Base-by-base conservation (phyloP, 2,113 vertebrate species). In the Helogale parvula region DNA sequence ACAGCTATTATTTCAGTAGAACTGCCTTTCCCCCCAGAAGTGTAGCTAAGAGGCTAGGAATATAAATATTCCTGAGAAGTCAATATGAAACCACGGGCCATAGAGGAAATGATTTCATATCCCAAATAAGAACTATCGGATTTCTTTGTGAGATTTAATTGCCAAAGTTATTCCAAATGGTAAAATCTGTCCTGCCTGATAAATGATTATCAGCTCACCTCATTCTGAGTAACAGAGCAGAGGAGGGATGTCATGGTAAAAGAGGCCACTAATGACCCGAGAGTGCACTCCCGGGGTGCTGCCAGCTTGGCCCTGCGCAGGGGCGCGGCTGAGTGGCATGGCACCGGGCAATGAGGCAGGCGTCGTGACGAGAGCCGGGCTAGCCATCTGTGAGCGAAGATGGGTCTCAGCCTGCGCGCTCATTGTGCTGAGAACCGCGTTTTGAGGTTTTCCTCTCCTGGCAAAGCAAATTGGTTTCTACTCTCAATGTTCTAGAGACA, bases 1-100 rank as follows among this genome's bases (percentile, higher is more conserved):
- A 97, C 77, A 97, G 77, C 83, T 95, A 82, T 96, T 98, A 97
- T 98, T 98, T 97, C 96, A 94, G 93, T 72, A 35, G 47, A 94
- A 3, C 87, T 77, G 60, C n/a, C 91, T 95, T 93, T 97, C 68
- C 47, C 93, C 31, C 15, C 7, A 35, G 68, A 68, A 88, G 88
- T 92, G 33, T 41, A 96, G 74, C 85, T 41, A 86, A 94, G 83
- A 50, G 80, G 88, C 74, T 83, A 77, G 88, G 86, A 93, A 80
- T 77, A 96, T 96, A 98, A 97, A 96, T 83, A 57, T 94, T 81
- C 3, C 3, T 77, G 95, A 97, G 81, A 94, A 16, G 21, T 88
- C 97, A 68, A 65, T 95, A 96, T 81, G 31, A 94, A 96, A 96
- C 35, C 52, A 97, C 41, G 31, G 89, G 71, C 41, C 85, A 93